Base-by-base conservation (phyloP, 1,140 invertebrate genomes). In the Episyrphus balteatus region DNA sequence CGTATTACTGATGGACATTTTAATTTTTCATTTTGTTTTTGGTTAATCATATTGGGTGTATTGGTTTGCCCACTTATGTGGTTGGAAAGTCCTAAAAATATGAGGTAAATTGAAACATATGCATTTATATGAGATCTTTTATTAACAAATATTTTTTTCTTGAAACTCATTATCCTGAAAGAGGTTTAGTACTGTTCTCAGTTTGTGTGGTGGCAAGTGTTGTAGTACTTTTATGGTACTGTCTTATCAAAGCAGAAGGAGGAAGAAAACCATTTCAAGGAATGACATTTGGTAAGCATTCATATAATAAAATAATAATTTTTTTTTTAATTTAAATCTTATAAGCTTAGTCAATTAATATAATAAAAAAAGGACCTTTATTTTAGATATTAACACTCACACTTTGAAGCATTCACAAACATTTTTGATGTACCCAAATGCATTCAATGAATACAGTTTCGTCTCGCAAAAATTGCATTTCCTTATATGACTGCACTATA, bases 11-110 rank as follows among this genome's bases (percentile, higher is more conserved):
- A 72, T 1, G 70, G 76, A 5, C 57, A 68, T 32, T 76, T 84
- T 46, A 71, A 79, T 54, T 64, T 87, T 15, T 83, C 83, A 0
- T 86, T 81, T 54, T 87, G 84, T 55, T 80, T 83, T 49, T 87
- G 84, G 83, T 74, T 86, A 54, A 61, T 86, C 3, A 55, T 86
- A 9, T 70, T 87, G 8, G 84, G 81, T 0, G 43, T 82, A 3
- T 55, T 82, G 42, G 68, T 87, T 8, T 85, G 83, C 53, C 84
- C 85, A 1, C 64, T 86, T 37, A 80, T 86, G 76, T 87, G 84
- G 84, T 69, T 87, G n/a, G 84, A 84, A 39, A 86, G 84, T 54
- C 85, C 85, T 0, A 84, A 85, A 62, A 82, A 88, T 58, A 86
- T 87, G 82, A 84, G 86, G 85, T 86, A 70, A 74, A 31, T 12